Conservation (phyloP, 2,797 vertebrate genomes). For the Myotis myotis region DNA sequence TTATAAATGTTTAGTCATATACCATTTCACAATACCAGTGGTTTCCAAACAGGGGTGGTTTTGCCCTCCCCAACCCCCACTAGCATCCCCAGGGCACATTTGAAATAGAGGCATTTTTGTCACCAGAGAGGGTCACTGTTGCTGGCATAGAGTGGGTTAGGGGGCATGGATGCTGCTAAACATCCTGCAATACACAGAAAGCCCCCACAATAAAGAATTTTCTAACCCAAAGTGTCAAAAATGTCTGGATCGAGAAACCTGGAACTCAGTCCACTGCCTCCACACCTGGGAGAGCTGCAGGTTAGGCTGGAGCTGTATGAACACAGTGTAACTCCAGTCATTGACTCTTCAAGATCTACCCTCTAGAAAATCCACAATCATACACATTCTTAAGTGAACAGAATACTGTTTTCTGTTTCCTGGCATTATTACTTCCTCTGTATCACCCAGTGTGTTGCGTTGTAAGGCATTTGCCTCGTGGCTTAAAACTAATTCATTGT, state of each 20-base stretch:
- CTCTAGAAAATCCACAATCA: background rate
- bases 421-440: background rate
- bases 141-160: background rate
- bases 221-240: background rate
- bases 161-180: background rate
- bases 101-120: background rate
- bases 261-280: fast-evolving
- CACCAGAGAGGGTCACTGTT: background rate
- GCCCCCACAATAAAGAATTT: background rate
- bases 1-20: background rate
- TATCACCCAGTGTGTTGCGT: background rate
- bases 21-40: background rate
- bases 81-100: background rate
- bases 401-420: background rate
- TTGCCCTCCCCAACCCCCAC: background rate
- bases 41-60: background rate
- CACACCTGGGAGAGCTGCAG: too few species aligned
- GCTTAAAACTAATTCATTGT: background rate
- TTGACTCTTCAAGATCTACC: background rate
- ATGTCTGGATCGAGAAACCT: background rate
- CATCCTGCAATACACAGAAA: background rate
- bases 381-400: background rate
- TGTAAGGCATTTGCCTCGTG: background rate
- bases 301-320: background rate
- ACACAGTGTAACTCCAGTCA: too few species aligned